Evolutionary conservation across 1,140 invertebrate genomes (phyloP), one percentile per base, ranked within the genome.

Genomic region (Ceratoteleas bidentatus): DNA sequence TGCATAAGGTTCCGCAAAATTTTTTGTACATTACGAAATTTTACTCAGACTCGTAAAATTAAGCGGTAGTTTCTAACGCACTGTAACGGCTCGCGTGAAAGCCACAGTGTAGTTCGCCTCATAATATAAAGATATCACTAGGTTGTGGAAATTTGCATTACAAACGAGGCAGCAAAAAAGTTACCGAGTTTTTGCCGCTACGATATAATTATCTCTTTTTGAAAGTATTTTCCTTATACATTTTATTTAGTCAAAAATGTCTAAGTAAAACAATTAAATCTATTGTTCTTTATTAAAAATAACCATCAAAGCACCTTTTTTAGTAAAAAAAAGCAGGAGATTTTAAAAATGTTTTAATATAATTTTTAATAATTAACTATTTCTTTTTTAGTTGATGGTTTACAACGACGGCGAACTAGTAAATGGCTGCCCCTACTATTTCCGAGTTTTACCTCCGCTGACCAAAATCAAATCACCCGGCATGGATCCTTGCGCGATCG

Each of bases 401-500:
- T 93, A 92, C 66, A 94, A 94, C 84, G 94, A 95, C 81, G 93
- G 93, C 13, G 94, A 95, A 79, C 85, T 93, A 14, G 93, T 95
- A 10, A 92, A 93, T 66, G 94, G 94, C 7, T 94, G 94, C 85
- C 95, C 95, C 0, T 90, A 98, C 85, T 96, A 96, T 90, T 97
- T 98, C 87, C 93, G 97, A 85, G 97, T 97, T 3, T 92, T 97
- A 86, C 97, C 97, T 52, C 95, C 96, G 45, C 89, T 97, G 60
- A 94, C 96, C 58, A 95, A 96, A 88, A 97, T 98, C 50, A 95
- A 95, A 60, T 95, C 96, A 40, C 96, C 97, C 9, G 97, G 97
- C 69, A 97, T 99, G 93, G 97, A 98, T 57, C 98, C 97, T 15
- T 99, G 98, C 91, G 96, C 97, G 13, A 93, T 98, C 36, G 98